Evolutionary conservation across 2,113 vertebrate genomes (phyloP).

Genomic region (Polypterus bichir): DNA sequence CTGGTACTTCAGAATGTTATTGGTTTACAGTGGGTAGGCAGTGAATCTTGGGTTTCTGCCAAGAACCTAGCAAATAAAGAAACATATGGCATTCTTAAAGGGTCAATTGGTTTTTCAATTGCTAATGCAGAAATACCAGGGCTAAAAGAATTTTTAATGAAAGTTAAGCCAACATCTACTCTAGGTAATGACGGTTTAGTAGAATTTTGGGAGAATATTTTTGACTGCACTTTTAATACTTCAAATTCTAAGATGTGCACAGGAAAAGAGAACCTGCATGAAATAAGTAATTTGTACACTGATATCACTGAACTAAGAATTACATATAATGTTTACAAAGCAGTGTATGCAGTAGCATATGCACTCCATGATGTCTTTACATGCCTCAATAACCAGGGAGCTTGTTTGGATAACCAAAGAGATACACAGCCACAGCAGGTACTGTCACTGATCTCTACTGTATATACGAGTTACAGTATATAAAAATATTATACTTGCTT

Average conservation of each 20-base stretch:
- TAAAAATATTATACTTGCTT: too few species aligned
- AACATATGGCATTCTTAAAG: neutral
- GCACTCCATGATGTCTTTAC: neutral
- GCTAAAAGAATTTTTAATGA: slow-evolving; percentile 6
- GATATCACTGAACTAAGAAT: slow-evolving; percentile 5
- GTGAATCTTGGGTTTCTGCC: neutral
- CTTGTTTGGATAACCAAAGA: too few species aligned
- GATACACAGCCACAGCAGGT: too few species aligned
- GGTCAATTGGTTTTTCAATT: slow-evolving; percentile 1
- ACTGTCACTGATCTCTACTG: too few species aligned
- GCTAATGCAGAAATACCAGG: neutral
- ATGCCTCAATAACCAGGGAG: neutral
- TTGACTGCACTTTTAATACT: neutral
- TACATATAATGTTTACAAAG: slow-evolving; percentile 1
- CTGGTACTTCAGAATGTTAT: slow-evolving; percentile 3
- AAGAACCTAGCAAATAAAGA: neutral
- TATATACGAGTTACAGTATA: too few species aligned
- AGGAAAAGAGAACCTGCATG: neutral
- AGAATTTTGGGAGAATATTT: slow-evolving; percentile 6
- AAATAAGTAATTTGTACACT: neutral
- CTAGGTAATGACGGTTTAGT: neutral
- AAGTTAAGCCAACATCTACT: neutral
- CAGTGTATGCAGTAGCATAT: slow-evolving; percentile 6
- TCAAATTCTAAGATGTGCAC: neutral
- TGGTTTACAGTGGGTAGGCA: slow-evolving; percentile 9